Conservation (phyloP, 2,797 vertebrate species). For the Liparis tanakae region DNA sequence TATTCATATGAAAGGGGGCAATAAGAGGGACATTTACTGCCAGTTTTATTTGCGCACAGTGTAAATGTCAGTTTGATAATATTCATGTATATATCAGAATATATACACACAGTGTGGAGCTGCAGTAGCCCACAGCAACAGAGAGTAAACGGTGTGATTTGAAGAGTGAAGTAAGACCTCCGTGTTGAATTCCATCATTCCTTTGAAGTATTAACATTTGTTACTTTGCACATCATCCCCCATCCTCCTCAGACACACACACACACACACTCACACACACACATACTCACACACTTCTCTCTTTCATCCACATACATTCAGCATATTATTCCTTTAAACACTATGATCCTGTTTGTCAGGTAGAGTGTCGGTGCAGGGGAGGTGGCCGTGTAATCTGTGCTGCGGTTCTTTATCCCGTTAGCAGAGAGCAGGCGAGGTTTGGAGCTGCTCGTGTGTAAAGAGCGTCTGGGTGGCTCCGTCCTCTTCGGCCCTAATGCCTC, state of each 20-base stretch:
- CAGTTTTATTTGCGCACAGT: slow-evolving; percentile 50
- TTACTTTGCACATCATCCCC: slow-evolving; percentile 45
- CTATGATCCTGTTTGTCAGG: slow-evolving; percentile 84
- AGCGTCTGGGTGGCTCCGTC: slow-evolving; percentile 79
- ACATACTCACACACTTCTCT: slow-evolving; percentile 44
- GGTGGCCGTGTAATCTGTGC: slow-evolving; percentile 80
- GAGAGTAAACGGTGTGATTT: slow-evolving; percentile 56
- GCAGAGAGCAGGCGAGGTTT: slow-evolving; percentile 68
- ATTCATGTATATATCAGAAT: slow-evolving; percentile 38
- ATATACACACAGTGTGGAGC: slow-evolving; percentile 42
- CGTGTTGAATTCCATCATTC: slow-evolving; percentile 69
- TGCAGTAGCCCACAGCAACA: slow-evolving; percentile 58
- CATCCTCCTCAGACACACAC: slow-evolving; percentile 29
- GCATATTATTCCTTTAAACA: slow-evolving; percentile 79
- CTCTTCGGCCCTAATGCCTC: slow-evolving; percentile 75
- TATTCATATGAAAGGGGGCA: slow-evolving; percentile 27
- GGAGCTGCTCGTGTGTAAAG: slow-evolving; percentile 82
- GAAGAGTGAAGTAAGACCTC: slow-evolving; percentile 57
- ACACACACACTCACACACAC: slow-evolving; percentile 28
- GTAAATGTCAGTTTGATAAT: slow-evolving; percentile 58
- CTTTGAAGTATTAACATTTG: slow-evolving; percentile 75
- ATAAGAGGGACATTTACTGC: slow-evolving; percentile 46
- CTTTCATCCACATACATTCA: slow-evolving; percentile 72
- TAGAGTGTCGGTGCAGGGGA: slow-evolving; percentile 78
- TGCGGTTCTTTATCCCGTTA: slow-evolving; percentile 81